Evolutionary conservation across 2,797 vertebrate species (phyloP), one percentile per base, ranked within the genome.

Genomic region (Oreonectes daqikongensis): DNA sequence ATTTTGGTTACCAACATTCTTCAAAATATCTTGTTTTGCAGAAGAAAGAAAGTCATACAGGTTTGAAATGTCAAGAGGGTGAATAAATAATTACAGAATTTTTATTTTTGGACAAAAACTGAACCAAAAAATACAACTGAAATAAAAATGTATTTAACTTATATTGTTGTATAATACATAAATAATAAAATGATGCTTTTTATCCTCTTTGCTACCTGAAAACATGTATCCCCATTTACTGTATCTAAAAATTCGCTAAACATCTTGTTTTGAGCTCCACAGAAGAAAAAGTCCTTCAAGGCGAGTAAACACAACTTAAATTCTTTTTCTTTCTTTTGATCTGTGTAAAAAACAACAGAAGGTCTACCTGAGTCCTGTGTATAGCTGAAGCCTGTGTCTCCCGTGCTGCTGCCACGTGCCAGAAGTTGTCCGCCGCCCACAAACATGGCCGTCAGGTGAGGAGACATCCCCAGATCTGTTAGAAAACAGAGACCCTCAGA

Each of bases 301-400:
- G 83, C 73, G 87, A 30, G 17, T 60, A 9, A 60, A n/a, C 28
- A 32, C 7, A 60, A 60, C 28, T 9, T 32, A 18, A 12, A 15
- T 60, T 60, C 57, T 8, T 1, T 60, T 10, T 18, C 1, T 60
- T 46, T 30, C 11, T 44, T 57, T 55, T 20, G 52, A 28, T 11
- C 24, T 6, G 9, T 18, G 32, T 28, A 18, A 28, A 32, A 50
- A 24, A 30, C 17, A 63, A 20, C 10, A 64, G 32, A 44, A 22
- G 38, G 9, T 61, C 4, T 90, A 99, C 98, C 95, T 66, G 97
- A 99, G 86, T 99, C 97, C 89, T 98, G 96, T 32, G 98, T 98
- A 87, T 93, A 99, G 90, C 97, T 98, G 92, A 98, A 97, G 80
- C 95, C 97, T 0, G 97, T 99, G 81, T 99, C 97, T 69, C 95